These are phyloP conservation scores for Drosophila acutilabella DNA, from an alignment of 2,888 invertebrate genomes.

Conservation along the genomic window DNA sequence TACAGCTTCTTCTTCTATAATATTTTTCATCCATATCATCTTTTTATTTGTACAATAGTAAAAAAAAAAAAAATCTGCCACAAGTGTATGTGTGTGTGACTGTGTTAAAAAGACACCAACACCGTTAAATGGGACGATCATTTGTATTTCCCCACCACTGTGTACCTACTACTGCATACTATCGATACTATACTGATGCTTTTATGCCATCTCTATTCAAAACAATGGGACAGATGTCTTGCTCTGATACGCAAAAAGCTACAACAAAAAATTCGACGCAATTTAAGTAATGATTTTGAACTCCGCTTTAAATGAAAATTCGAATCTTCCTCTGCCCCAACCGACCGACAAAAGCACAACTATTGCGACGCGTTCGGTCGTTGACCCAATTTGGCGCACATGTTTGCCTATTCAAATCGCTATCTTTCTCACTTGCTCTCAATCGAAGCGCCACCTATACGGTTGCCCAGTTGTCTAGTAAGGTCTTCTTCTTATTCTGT, in stretches of 20 bases:
- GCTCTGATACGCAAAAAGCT: conserved; percentile 57
- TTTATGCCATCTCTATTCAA: conserved; percentile 24
- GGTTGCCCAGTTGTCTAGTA: conserved; percentile 3
- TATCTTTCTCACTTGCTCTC: conserved; percentile 29
- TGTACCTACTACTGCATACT: neutral
- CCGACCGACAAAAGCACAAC: conserved; percentile 36
- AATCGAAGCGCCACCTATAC: conserved; percentile 25
- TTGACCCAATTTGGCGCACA: conserved; percentile 81
- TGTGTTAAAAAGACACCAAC: neutral
- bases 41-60: conserved; percentile 37
- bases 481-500: conserved; percentile 18
- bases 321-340: neutral
- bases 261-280: conserved; percentile 60
- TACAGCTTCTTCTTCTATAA: conserved; percentile 54
- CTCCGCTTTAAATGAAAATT: conserved; percentile 25
- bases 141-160: neutral
- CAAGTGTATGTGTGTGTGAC: conserved; percentile 28
- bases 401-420: conserved; percentile 27
- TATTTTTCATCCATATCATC: conserved; percentile 36
- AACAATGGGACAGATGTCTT: conserved; percentile 21
- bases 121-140: neutral
- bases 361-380: conserved; percentile 75
- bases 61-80: conserved; percentile 50
- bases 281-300: conserved; percentile 41
- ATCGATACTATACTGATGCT: conserved; percentile 7